Conservation (phyloP, 2,113 vertebrate genomes). For the Ophthalmotilapia sp. region DNA sequence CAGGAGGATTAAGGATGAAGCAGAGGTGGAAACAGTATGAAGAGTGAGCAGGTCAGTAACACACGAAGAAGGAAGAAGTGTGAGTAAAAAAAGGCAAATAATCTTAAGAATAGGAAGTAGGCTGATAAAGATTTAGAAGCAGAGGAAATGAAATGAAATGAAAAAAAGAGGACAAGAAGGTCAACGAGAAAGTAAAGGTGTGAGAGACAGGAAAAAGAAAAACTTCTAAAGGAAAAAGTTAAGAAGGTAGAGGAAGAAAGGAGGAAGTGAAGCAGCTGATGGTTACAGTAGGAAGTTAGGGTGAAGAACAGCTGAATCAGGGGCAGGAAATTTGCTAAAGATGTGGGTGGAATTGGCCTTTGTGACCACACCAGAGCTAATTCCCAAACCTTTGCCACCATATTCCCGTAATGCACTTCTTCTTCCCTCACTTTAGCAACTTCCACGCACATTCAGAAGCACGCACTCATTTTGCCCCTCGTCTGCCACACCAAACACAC, state of each 20-base stretch:
- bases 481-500: slow-evolving; percentile 9
- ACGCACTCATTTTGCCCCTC: background rate
- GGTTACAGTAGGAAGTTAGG: background rate
- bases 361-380: background rate
- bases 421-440: background rate
- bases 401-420: slow-evolving; percentile 2
- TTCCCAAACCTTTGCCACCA: background rate
- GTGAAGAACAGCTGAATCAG: background rate
- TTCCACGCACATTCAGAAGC: background rate
- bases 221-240: background rate
- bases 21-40: background rate
- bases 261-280: background rate
- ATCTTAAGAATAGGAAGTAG: background rate
- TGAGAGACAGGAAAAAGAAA: background rate
- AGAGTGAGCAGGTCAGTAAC: background rate
- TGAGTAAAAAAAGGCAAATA: background rate
- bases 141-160: background rate
- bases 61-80: background rate
- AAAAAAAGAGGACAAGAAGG: background rate
- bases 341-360: background rate
- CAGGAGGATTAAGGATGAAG: background rate
- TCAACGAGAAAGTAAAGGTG: background rate
- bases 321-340: background rate
- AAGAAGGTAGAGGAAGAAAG: background rate
- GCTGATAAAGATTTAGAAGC: background rate